These are phyloP conservation scores for Caloenas nicobarica DNA, from an alignment of 2,113 vertebrate species.

Conservation along the genomic window DNA sequence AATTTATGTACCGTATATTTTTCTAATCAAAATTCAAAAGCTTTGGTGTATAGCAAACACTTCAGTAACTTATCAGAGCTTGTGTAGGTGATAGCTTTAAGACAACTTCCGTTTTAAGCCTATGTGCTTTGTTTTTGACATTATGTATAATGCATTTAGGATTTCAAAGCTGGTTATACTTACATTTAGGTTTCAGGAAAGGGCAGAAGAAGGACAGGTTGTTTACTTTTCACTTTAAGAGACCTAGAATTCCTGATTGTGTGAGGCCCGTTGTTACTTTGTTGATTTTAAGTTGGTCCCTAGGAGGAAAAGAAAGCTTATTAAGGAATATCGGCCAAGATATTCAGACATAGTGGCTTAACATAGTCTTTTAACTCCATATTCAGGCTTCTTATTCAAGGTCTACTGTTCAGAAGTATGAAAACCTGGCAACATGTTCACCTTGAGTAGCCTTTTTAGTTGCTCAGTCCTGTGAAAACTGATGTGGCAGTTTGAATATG, in stretches of 20 bases:
- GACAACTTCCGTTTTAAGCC: constrained; percentile 45
- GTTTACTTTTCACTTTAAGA: constrained; percentile 22
- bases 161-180: constrained; percentile 65
- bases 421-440: constrained; percentile 12
- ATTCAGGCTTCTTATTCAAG: neutral
- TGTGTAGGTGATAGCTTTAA: constrained; percentile 41
- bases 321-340: neutral
- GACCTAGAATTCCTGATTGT: neutral
- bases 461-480: neutral
- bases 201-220: neutral
- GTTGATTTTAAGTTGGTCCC: constrained; percentile 35
- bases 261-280: neutral
- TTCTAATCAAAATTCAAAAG: constrained; percentile 45
- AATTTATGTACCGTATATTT: constrained; percentile 32
- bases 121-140: constrained; percentile 21
- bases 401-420: constrained; percentile 26
- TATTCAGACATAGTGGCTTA: neutral
- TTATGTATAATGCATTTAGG: neutral
- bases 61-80: constrained; percentile 17
- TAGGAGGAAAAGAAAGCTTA: constrained; percentile 40
- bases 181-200: constrained; percentile 68
- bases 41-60: constrained; percentile 38
- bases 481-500: constrained; percentile 21
- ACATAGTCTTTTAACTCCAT: neutral
- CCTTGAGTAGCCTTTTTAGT: neutral